These are phyloP conservation scores for Orthonevra nobilis DNA, from an alignment of 2,888 invertebrate species.

Conservation along the genomic window DNA sequence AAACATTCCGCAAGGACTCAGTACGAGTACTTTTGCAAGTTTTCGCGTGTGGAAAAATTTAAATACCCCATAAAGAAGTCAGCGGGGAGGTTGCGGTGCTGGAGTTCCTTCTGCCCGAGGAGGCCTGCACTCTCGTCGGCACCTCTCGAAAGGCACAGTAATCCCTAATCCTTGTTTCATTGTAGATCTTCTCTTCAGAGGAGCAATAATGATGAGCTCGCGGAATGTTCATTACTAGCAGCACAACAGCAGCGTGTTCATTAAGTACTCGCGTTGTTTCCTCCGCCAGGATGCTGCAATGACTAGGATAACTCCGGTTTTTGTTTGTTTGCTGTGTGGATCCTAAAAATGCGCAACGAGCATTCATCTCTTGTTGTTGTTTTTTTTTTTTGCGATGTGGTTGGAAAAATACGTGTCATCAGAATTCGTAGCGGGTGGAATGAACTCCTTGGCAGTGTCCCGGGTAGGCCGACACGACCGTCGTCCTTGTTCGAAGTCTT, in stretches of 20 bases:
- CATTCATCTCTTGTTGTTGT: constrained; percentile 51
- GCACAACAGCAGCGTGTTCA: constrained; percentile 66
- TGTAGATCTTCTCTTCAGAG: constrained; percentile 26
- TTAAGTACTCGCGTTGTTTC: constrained; percentile 53
- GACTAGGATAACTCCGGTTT: constrained; percentile 34
- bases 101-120: constrained; percentile 19
- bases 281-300: constrained; percentile 19
- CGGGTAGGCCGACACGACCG: constrained; percentile 17
- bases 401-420: constrained; percentile 55
- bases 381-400: too few relatives aligned
- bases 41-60: constrained; percentile 52
- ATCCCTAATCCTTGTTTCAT: constrained; percentile 59
- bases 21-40: constrained; percentile 39
- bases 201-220: constrained; percentile 56
- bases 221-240: constrained; percentile 65
- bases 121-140: constrained; percentile 4
- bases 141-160: constrained; percentile 66
- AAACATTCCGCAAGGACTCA: constrained; percentile 48
- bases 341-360: constrained; percentile 46
- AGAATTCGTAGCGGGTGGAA: constrained; percentile 59
- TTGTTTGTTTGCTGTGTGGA: constrained; percentile 58
- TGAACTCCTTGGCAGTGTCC: constrained; percentile 69
- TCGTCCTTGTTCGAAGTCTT: too few relatives aligned
- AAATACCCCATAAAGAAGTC: constrained; percentile 64
- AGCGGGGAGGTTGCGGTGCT: neutral